Evolutionary conservation across 2,888 invertebrate species (phyloP).

Genomic region (Bimastos eiseni): DNA sequence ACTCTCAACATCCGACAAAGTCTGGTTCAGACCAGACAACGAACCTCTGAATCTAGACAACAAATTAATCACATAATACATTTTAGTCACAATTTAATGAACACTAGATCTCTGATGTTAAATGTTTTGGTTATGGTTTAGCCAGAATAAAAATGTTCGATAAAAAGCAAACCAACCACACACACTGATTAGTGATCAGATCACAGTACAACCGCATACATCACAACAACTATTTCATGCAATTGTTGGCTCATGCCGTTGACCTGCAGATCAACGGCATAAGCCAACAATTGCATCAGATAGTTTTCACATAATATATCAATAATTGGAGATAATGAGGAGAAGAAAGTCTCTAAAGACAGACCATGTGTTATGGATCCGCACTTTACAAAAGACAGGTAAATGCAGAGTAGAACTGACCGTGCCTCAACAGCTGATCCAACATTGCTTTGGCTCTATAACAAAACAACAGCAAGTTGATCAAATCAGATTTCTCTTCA

Average conservation of each 20-base stretch:
- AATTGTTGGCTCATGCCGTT: no score
- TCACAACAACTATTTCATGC: no score
- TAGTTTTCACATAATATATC: no score
- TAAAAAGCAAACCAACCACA: not conserved
- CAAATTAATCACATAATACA: not conserved
- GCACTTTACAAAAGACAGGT: not conserved
- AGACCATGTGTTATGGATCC: no score
- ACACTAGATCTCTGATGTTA: not conserved
- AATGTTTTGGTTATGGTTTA: not conserved
- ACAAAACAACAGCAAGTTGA: not conserved
- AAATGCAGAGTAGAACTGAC: not conserved
- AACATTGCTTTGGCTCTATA: not conserved
- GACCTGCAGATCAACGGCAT: no score
- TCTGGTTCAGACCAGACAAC: not conserved
- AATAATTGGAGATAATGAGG: no score
- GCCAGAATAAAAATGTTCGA: not conserved
- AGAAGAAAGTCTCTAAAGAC: no score
- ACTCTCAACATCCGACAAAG: not conserved
- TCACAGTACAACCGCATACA: not conserved
- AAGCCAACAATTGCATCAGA: no score
- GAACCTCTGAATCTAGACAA: not conserved
- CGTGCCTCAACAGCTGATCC: not conserved
- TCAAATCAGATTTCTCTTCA: not conserved
- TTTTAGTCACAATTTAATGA: not conserved
- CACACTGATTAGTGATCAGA: no score